A percentile compares a stretch with the other conserved stretches of the same genome.
These are phyloP conservation scores for Charadrius vociferus DNA, from an alignment of 2,113 vertebrate genomes.

Conservation along the genomic window DNA sequence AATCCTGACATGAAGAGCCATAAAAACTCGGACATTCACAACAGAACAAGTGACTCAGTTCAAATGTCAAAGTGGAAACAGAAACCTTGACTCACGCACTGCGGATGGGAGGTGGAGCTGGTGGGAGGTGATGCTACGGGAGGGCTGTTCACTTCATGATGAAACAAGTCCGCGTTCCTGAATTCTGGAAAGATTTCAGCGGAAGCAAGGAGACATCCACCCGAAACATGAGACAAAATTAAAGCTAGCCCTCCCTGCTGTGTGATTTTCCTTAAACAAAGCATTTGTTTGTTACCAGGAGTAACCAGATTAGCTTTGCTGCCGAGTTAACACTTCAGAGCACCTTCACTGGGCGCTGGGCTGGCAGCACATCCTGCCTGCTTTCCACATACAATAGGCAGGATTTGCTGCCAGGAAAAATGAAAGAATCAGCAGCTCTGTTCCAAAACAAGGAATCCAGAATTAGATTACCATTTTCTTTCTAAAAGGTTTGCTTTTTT, in stretches of 20 bases:
- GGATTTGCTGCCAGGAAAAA: conserved; percentile 53
- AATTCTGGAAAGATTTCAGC: not conserved
- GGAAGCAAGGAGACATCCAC: not conserved
- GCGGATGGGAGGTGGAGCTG: not conserved
- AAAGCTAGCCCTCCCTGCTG: not conserved
- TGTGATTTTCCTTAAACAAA: not conserved
- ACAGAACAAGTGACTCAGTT: conserved; percentile 16
- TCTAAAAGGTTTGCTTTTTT: not conserved
- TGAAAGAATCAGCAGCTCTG: conserved; percentile 25
- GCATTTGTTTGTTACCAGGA: not conserved
- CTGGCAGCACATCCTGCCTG: conserved; percentile 52
- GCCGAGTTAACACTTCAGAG: not conserved
- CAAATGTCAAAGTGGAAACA: not conserved
- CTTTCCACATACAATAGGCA: conserved; percentile 41
- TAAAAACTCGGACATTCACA: not conserved
- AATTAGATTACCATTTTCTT: not conserved
- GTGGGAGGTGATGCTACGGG: not conserved
- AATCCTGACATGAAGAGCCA: not conserved
- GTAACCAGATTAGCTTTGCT: not conserved
- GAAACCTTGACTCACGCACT: not conserved
- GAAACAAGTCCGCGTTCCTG: not conserved
- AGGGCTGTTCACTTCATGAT: not conserved
- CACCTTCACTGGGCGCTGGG: not conserved
- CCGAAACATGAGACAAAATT: not conserved
- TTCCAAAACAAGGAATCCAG: conserved; percentile 24